Conservation (phyloP, 2,888 invertebrate species). For the Tachina fera region DNA sequence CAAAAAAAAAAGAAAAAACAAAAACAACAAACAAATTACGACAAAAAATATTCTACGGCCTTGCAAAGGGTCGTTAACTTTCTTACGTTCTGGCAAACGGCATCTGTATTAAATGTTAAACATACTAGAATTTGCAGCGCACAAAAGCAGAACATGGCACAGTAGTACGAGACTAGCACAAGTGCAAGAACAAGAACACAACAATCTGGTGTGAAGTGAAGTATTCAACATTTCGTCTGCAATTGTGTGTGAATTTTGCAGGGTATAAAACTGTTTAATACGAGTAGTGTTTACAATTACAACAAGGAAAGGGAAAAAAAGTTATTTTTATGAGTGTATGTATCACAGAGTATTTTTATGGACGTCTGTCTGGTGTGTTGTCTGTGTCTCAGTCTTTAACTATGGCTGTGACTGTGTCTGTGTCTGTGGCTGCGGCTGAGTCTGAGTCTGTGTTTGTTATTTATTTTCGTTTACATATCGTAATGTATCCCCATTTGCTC, state of each 20-base stretch:
- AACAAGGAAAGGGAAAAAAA: slow-evolving; percentile 34
- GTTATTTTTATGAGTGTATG: slow-evolving; percentile 43
- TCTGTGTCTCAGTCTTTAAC: background rate
- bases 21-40: slow-evolving; percentile 16
- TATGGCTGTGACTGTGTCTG: slow-evolving; percentile 12
- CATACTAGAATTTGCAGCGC: slow-evolving; percentile 41
- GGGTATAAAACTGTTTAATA: slow-evolving; percentile 52
- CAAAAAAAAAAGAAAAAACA: slow-evolving; percentile 15
- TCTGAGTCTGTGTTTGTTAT: slow-evolving; percentile 40
- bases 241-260: slow-evolving; percentile 29
- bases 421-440: slow-evolving; percentile 14
- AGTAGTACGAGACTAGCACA: slow-evolving; percentile 42
- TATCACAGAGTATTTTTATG: slow-evolving; percentile 52
- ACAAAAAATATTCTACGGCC: slow-evolving; percentile 68
- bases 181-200: slow-evolving; percentile 34
- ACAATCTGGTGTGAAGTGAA: background rate
- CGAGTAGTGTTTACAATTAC: slow-evolving; percentile 53
- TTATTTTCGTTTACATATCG: slow-evolving; percentile 39
- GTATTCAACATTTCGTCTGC: slow-evolving; percentile 27
- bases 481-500: slow-evolving; percentile 28
- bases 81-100: slow-evolving; percentile 64
- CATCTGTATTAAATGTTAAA: slow-evolving; percentile 66
- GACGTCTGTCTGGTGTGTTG: slow-evolving; percentile 41
- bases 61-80: slow-evolving; percentile 72
- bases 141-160: slow-evolving; percentile 34